Evolutionary conservation across 2,113 vertebrate species (phyloP).

Genomic region (Catharus bicknelli): DNA sequence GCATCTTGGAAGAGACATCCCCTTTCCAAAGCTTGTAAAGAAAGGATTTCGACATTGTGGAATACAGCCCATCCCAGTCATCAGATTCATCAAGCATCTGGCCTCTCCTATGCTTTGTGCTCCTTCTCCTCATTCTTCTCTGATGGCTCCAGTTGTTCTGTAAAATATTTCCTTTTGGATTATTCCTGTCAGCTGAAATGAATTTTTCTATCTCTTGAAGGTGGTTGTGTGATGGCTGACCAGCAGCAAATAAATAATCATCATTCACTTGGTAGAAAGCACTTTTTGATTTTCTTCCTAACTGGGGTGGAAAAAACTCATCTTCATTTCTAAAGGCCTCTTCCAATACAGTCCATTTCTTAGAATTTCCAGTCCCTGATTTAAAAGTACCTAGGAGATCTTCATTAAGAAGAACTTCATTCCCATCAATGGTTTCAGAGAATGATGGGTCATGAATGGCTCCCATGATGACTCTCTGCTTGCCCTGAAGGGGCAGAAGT

Average conservation of each 20-base stretch:
- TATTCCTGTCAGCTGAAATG: neutral
- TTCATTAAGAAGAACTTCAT: conserved; percentile 41
- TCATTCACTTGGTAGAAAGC: conserved; percentile 57
- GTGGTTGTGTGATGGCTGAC: conserved; percentile 46
- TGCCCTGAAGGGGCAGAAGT: conserved; percentile 85
- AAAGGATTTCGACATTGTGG: conserved; percentile 85
- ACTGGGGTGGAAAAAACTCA: conserved; percentile 66
- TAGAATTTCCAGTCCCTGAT: conserved; percentile 19
- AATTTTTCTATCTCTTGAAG: conserved; percentile 44
- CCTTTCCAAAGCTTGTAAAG: conserved; percentile 89
- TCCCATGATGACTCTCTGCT: conserved; percentile 81
- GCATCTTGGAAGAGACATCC: conserved; percentile 84
- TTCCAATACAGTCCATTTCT: conserved; percentile 62
- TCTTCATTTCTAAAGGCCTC: conserved; percentile 58
- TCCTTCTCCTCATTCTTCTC: conserved; percentile 55
- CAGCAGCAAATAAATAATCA: conserved; percentile 70
- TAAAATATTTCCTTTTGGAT: conserved; percentile 16
- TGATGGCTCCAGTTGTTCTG: conserved; percentile 36
- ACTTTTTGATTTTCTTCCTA: conserved; percentile 70
- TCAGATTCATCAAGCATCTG: conserved; percentile 60
- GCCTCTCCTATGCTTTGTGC: neutral
- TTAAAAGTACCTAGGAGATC: conserved; percentile 51
- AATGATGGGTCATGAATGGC: conserved; percentile 74
- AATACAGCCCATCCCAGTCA: conserved; percentile 81
- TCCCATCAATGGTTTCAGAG: conserved; percentile 62